Percentiles rank a stretch among this genome's conserved stretches.
Conservation (phyloP, 2,797 vertebrate species). For the Hippopotamyrus pictus region DNA sequence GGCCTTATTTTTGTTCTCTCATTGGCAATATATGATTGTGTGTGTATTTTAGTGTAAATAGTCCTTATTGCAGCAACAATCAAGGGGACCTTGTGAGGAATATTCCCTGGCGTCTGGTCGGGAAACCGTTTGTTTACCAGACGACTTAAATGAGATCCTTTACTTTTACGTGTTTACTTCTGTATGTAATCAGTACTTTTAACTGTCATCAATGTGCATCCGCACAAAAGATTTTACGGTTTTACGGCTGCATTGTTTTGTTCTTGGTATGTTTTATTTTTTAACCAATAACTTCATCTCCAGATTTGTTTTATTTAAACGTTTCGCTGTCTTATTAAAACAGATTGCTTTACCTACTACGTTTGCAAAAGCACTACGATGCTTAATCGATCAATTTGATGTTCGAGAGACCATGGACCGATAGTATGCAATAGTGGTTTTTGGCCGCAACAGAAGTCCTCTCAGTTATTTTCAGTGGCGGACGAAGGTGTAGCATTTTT, state of each 20-base stretch:
- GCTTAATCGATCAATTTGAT: constrained; percentile 15
- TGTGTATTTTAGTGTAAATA: constrained; percentile 74
- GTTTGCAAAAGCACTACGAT: constrained; percentile 65
- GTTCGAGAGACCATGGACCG: constrained; percentile 25
- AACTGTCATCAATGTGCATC: constrained; percentile 22
- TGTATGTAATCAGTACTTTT: constrained; percentile 46
- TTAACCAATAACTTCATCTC: constrained; percentile 37
- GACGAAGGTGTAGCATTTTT: constrained; percentile 37
- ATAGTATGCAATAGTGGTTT: constrained; percentile 29
- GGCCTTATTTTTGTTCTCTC: constrained; percentile 50
- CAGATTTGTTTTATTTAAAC: constrained; percentile 33
- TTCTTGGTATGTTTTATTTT: constrained; percentile 43
- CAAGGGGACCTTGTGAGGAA: constrained; percentile 61
- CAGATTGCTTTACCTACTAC: constrained; percentile 27
- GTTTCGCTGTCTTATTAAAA: constrained; percentile 33
- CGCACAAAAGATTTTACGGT: constrained; percentile 9
- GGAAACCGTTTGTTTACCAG: constrained; percentile 61
- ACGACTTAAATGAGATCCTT: constrained; percentile 42
- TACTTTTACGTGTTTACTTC: constrained; percentile 35
- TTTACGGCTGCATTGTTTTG: constrained; percentile 53
- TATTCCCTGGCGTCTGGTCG: constrained; percentile 15
- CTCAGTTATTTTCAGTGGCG: constrained; percentile 25
- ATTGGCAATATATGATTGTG: constrained; percentile 58
- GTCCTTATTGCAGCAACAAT: constrained; percentile 80
- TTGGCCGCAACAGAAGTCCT: constrained; percentile 5